Base-by-base conservation (phyloP, 2,888 invertebrate species). In the Catocala fraxini region DNA sequence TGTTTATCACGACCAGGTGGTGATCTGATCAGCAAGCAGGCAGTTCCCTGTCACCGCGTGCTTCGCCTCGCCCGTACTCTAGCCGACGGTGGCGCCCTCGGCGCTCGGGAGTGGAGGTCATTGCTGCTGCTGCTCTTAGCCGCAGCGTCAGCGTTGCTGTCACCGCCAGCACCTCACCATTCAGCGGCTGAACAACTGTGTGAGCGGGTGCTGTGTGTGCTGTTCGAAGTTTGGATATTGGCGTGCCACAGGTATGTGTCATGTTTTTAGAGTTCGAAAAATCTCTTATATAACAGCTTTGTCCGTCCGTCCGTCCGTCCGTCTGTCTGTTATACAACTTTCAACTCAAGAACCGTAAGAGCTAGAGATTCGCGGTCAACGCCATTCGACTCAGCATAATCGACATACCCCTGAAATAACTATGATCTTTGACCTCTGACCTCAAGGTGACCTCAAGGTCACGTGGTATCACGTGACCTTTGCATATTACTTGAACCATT, bases 121-220 rank as follows among this genome's bases (percentile, higher is more conserved):
- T 89, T 99, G 43, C 94, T 99, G 52, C 92, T 98, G 63, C 97
- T 99, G 89, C 95, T 99, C 70, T 94, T 99, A 65, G 86, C 91
- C 0, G 93, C 99, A 42, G 99, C 99, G 83, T 97, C 99, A 75
- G 98, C 98, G 7, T 94, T 99, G 45, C 94, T 99, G 65, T 97
- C 98, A 1, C 98, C 99, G 33, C 99, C 99, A 6, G 97, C 98
- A 5, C 97, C 98, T 39, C 98, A 98, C 91, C 99, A 99, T 90
- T 98, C 98, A 82, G 98, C 98, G n/a, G 98, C 98, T 0, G 99
- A 99, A 87, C 98, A 99, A 86, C 94, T 99, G 49, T 98, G 99
- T 86, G 98, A 99, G 88, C 95, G 99, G 42, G 98, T 99, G 56
- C 95, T 99, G 5, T 98, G 98, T 73, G 99, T 99, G 42, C 95